Evolutionary conservation across 2,113 vertebrate genomes (phyloP).

Genomic region (Cololabis saira): DNA sequence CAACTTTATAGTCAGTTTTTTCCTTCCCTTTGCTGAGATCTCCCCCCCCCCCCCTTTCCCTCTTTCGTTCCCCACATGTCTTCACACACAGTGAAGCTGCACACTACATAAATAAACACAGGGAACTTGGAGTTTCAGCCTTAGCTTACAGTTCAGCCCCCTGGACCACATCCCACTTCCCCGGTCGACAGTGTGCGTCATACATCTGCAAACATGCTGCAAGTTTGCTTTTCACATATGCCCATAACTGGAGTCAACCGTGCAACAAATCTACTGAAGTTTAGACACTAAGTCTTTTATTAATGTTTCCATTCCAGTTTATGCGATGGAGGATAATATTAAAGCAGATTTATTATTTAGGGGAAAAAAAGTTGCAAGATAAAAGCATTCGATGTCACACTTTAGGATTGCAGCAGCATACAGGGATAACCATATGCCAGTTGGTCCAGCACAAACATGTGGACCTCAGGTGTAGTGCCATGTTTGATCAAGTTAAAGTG

Average conservation of each 20-base stretch:
- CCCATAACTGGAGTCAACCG: conserved; percentile 7
- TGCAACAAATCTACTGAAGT: neutral
- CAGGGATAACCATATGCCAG: too few species aligned
- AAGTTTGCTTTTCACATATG: conserved; percentile 45
- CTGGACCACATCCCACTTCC: conserved; percentile 50
- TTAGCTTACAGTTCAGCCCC: conserved; percentile 36
- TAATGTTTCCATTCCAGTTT: too few species aligned
- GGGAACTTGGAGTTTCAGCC: conserved; percentile 40
- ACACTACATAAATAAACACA: conserved; percentile 38
- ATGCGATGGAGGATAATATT: neutral
- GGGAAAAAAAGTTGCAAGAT: too few species aligned
- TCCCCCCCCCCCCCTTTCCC: neutral
- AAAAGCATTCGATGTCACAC: too few species aligned
- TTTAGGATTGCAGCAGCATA: too few species aligned
- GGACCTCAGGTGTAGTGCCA: neutral
- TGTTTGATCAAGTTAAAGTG: conserved; percentile 1
- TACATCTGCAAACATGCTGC: conserved; percentile 42
- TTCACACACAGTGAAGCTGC: conserved; percentile 19
- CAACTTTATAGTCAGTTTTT: neutral
- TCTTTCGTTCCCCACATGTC: neutral
- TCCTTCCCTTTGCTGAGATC: neutral
- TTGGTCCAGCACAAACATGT: conserved; percentile 13
- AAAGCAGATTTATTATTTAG: too few species aligned
- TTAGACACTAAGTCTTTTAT: neutral
- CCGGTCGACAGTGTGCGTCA: conserved; percentile 52